Conservation (phyloP, 1,140 invertebrate genomes). For the Agrilus planipennis region DNA sequence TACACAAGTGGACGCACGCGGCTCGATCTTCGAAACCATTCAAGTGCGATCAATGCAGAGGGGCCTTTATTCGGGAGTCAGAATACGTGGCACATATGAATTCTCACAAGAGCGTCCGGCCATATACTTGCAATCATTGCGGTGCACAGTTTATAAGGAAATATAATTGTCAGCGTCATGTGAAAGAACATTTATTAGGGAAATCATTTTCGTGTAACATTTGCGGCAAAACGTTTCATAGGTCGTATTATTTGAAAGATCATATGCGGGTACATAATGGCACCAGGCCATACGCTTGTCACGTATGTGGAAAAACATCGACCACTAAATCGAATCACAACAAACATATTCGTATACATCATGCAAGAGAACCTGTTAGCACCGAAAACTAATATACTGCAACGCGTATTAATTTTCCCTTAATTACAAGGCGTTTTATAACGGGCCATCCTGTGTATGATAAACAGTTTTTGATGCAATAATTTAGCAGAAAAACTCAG, state of each 20-base stretch:
- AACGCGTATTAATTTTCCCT: too few relatives aligned
- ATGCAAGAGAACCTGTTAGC: slow-evolving; percentile 70
- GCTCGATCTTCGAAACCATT: slow-evolving; percentile 70
- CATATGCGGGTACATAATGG: slow-evolving; percentile 77
- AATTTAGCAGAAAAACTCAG: too few relatives aligned
- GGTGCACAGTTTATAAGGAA: slow-evolving; percentile 87
- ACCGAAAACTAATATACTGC: slow-evolving; percentile 65
- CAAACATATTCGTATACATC: slow-evolving; percentile 78
- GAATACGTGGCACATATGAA: slow-evolving; percentile 77
- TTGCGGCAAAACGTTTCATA: slow-evolving; percentile 76
- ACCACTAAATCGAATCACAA: slow-evolving; percentile 82
- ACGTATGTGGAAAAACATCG: slow-evolving; percentile 75
- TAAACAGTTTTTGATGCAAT: too few relatives aligned
- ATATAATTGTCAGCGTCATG: slow-evolving; percentile 83
- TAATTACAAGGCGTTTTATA: too few relatives aligned
- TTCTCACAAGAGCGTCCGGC: slow-evolving; percentile 64
- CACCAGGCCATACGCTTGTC: slow-evolving; percentile 69
- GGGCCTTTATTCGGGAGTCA: slow-evolving; percentile 65
- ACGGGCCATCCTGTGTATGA: too few relatives aligned
- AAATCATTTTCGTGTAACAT: slow-evolving; percentile 81
- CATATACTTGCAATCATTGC: slow-evolving; percentile 86
- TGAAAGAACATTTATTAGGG: slow-evolving; percentile 77
- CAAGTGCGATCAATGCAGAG: slow-evolving; percentile 73
- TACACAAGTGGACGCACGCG: slow-evolving; percentile 82
- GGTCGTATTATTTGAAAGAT: slow-evolving; percentile 77